These are phyloP conservation scores for Actias luna DNA, from an alignment of 2,888 invertebrate species.

Conservation along the genomic window DNA sequence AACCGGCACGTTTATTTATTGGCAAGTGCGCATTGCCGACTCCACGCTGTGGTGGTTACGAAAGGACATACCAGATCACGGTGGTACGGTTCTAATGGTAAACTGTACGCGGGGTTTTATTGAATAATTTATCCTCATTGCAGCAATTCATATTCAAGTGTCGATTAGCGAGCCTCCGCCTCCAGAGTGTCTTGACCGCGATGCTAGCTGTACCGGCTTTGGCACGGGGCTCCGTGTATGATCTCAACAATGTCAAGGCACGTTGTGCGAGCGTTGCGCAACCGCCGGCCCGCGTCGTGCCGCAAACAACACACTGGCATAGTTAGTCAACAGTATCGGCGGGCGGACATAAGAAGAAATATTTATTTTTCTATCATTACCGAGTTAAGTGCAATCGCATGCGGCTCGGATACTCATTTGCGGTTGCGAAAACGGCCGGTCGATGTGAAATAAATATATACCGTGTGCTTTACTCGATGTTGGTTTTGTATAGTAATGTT, in stretches of 20 bases:
- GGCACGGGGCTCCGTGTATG: constrained; percentile 52
- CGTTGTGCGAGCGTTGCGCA: constrained; percentile 58
- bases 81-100: constrained; percentile 21
- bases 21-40: not conserved
- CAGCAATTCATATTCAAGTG: constrained; percentile 42
- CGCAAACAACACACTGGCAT: constrained; percentile 26
- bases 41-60: constrained; percentile 5
- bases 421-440: constrained; percentile 6
- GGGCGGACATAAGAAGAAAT: constrained; percentile 27
- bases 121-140: constrained; percentile 35
- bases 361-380: constrained; percentile 6
- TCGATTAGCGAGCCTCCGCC: constrained; percentile 38
- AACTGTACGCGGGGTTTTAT: constrained; percentile 29
- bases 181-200: constrained; percentile 33
- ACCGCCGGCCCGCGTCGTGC: constrained; percentile 26
- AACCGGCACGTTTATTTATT: constrained; percentile 11
- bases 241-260: constrained; percentile 75
- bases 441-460: constrained; percentile 1
- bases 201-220: constrained; percentile 40
- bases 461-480: not conserved
- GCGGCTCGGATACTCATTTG: constrained; percentile 11
- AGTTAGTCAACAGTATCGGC: constrained; percentile 16
- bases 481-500: not conserved
- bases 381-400: not conserved
- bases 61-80: constrained; percentile 4